Evolutionary conservation across 2,797 vertebrate species (phyloP).

Genomic region (Acrocephalus scirpaceus): DNA sequence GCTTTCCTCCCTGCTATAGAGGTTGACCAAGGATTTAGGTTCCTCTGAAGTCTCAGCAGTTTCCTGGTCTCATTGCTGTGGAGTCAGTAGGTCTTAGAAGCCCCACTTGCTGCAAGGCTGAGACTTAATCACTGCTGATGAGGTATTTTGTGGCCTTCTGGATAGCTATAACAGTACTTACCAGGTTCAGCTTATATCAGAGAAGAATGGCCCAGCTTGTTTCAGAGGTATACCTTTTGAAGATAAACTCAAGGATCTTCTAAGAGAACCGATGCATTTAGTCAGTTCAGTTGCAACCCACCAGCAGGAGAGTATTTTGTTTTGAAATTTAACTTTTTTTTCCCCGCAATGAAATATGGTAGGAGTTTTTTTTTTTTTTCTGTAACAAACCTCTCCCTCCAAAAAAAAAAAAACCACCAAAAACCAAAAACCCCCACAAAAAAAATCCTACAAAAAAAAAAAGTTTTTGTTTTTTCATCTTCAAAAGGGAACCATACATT

Average conservation of each 20-base stretch:
- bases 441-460: too few relatives aligned
- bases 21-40: neutral
- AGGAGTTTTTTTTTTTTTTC: neutral
- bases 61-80: neutral
- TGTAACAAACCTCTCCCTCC: too few relatives aligned
- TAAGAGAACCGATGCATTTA: neutral
- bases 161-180: neutral
- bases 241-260: neutral
- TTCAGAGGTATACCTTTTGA: neutral
- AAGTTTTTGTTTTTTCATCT: neutral
- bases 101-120: fast-evolving
- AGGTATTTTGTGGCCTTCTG: neutral
- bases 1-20: neutral
- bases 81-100: neutral
- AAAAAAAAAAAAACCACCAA: too few relatives aligned
- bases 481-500: neutral
- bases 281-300: neutral
- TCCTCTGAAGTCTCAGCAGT: neutral
- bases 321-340: neutral
- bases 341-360: neutral
- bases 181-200: neutral
- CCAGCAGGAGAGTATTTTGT: neutral
- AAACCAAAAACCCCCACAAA: neutral
- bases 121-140: neutral
- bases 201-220: neutral